phyloP scores from a whole-genome alignment of 2,113 vertebrate species.

The Phrynocephalus versicolor region DNA sequence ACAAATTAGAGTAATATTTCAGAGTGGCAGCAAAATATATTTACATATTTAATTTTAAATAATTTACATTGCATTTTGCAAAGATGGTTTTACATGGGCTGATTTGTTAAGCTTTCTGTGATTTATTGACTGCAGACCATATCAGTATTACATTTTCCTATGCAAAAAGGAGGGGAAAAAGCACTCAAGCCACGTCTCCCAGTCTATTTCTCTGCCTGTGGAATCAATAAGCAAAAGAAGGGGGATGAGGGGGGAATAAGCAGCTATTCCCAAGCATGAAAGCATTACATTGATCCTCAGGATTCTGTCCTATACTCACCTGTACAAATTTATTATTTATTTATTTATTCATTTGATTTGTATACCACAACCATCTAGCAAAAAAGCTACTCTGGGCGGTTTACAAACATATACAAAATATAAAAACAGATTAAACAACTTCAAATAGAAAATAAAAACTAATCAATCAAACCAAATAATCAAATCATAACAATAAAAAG shows the following conservation, averaged over 20 bases:
- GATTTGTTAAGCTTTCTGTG: slow-evolving; percentile 6
- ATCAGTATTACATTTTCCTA: neutral
- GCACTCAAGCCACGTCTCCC: neutral
- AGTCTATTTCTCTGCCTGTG: neutral
- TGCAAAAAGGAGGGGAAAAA: neutral
- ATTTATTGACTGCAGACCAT: slow-evolving; percentile 29
- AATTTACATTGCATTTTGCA: slow-evolving; percentile 39
- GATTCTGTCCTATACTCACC: neutral
- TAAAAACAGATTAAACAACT: too few relatives aligned
- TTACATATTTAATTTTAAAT: slow-evolving; percentile 50
- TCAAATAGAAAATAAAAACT: too few relatives aligned
- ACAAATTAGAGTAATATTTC: slow-evolving; percentile 44
- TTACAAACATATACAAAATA: too few relatives aligned
- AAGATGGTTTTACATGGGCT: slow-evolving; percentile 11
- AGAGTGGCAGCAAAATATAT: slow-evolving; percentile 28
- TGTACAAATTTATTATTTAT: slow-evolving; percentile 8
- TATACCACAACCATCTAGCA: too few relatives aligned
- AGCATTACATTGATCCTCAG: neutral
- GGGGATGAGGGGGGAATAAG: slow-evolving; percentile 13
- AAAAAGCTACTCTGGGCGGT: too few relatives aligned
- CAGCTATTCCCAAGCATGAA: slow-evolving; percentile 13
- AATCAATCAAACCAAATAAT: too few relatives aligned
- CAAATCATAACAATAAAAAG: too few relatives aligned
- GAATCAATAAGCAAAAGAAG: neutral
- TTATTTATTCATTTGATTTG: too few relatives aligned